Conservation (phyloP, 2,888 invertebrate genomes). For the Ectobius pallidus region DNA sequence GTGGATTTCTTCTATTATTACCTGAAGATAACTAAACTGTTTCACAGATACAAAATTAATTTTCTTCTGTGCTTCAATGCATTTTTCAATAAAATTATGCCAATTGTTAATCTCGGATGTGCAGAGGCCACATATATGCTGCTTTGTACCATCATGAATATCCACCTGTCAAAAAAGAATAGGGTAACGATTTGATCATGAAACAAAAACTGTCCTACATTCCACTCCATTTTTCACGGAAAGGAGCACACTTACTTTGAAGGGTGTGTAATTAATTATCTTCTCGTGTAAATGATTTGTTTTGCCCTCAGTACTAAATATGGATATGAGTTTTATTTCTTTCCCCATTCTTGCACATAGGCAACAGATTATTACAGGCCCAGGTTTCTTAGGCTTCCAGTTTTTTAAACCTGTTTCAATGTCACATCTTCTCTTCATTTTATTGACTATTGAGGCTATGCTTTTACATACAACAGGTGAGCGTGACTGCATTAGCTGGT, state of each 20-base stretch:
- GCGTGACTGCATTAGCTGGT: too few species aligned
- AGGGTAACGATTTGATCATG: not conserved
- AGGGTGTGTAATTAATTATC: constrained; percentile 15
- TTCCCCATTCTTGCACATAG: not conserved
- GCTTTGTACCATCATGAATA: not conserved
- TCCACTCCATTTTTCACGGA: not conserved
- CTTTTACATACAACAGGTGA: too few species aligned
- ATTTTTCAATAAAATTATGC: not conserved
- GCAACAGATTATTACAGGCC: not conserved
- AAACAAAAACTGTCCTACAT: not conserved
- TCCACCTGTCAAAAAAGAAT: not conserved
- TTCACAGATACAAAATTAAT: too few species aligned
- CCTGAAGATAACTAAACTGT: not conserved
- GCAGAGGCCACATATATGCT: not conserved
- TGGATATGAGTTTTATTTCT: not conserved
- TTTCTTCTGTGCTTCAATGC: constrained; percentile 1
- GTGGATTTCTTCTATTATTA: too few species aligned
- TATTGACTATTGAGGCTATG: not conserved
- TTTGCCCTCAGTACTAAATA: constrained; percentile 1
- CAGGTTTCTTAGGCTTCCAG: not conserved
- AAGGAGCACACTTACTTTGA: not conserved
- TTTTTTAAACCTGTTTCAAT: not conserved
- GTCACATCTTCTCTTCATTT: constrained; percentile 2
- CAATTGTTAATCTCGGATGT: not conserved
- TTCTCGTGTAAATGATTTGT: not conserved